Conservation (phyloP, 1,140 invertebrate species). For the Ips nitidus region DNA sequence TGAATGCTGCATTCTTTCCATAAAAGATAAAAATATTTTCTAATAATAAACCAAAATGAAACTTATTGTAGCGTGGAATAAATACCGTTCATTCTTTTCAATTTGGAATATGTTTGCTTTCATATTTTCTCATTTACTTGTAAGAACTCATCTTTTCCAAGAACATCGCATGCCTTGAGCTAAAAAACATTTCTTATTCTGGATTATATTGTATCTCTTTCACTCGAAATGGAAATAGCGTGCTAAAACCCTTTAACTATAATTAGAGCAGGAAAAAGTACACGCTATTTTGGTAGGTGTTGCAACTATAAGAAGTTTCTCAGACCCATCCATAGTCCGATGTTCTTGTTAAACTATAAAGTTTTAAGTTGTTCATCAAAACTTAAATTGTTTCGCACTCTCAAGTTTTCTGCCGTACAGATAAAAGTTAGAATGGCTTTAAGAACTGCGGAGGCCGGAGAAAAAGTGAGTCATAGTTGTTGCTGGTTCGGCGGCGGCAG, state of each 20-base stretch:
- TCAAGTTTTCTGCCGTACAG: slow-evolving; percentile 16
- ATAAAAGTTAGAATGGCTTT: slow-evolving; percentile 24
- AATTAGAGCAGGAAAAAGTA: not conserved
- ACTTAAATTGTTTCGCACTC: slow-evolving; percentile 31
- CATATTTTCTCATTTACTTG: slow-evolving; percentile 10
- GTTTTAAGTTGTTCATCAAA: slow-evolving; percentile 27
- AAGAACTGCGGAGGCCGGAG: slow-evolving; percentile 5
- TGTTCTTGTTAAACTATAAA: slow-evolving; percentile 6
- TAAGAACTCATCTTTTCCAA: slow-evolving; percentile 10
- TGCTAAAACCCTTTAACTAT: not conserved
- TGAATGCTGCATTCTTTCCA: too few relatives aligned
- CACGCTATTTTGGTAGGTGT: slow-evolving; percentile 3
- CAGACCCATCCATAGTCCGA: not conserved
- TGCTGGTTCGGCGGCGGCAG: not conserved
- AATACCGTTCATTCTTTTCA: slow-evolving; percentile 6
- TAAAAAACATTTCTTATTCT: not conserved
- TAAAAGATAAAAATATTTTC: not conserved
- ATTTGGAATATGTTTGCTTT: slow-evolving; percentile 4
- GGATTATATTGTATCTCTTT: slow-evolving; percentile 8
- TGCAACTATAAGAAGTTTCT: not conserved
- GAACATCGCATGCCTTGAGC: slow-evolving; percentile 7
- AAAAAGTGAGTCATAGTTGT: not conserved
- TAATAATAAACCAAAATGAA: slow-evolving; percentile 2
- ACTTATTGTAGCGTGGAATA: slow-evolving; percentile 3
- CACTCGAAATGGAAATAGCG: slow-evolving; percentile 6